These are phyloP conservation scores for Perccottus glenii DNA, from an alignment of 2,113 vertebrate genomes.

Conservation along the genomic window DNA sequence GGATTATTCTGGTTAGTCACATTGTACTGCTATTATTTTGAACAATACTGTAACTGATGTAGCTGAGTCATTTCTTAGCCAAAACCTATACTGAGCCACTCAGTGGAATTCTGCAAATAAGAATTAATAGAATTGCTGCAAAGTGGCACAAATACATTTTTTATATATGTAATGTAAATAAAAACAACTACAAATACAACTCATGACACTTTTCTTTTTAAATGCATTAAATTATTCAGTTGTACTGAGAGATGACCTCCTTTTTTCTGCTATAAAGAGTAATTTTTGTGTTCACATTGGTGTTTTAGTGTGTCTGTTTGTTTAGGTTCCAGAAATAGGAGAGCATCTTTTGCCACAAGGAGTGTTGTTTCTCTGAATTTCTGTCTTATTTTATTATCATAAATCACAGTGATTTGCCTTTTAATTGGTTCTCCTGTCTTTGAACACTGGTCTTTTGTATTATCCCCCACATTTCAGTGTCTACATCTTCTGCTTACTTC, in stretches of 20 bases:
- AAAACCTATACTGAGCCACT: too few species aligned
- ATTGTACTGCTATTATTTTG: too few species aligned
- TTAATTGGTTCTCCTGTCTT: constrained; percentile 18
- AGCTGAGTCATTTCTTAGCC: too few species aligned
- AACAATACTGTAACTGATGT: too few species aligned
- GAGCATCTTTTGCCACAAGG: constrained; percentile 22
- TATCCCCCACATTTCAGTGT: constrained; percentile 20
- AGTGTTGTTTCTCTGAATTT: constrained; percentile 10
- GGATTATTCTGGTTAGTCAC: too few species aligned
- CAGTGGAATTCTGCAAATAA: too few species aligned
- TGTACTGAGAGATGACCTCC: constrained; percentile 12
- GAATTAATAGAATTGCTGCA: too few species aligned
- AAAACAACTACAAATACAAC: neutral
- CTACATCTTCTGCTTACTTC: constrained; percentile 31
- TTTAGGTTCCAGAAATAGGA: constrained; percentile 20
- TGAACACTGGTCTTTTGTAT: constrained; percentile 11
- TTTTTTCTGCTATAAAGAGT: constrained; percentile 28
- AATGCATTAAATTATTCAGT: neutral
- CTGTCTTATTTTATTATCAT: constrained; percentile 15
- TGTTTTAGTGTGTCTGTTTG: constrained; percentile 4
- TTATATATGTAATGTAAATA: neutral
- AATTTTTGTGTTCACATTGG: neutral
- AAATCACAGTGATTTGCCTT: constrained; percentile 3
- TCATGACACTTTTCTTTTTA: neutral
- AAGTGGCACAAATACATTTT: too few species aligned